These are phyloP conservation scores for Pyxicephalus adspersus DNA, from an alignment of 2,113 vertebrate genomes.

Conservation along the genomic window DNA sequence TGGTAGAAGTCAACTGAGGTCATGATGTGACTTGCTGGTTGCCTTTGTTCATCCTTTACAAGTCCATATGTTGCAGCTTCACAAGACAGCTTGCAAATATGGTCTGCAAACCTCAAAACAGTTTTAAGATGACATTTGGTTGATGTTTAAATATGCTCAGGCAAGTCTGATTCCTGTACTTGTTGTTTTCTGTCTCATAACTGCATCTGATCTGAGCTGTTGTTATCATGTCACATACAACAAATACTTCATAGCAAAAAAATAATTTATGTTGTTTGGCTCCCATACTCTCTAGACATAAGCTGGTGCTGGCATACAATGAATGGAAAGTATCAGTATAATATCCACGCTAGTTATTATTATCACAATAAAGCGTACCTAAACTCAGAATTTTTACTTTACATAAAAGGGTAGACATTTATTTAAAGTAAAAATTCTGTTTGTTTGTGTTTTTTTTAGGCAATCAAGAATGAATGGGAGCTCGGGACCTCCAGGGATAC, in stretches of 20 bases:
- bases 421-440: too few relatives aligned
- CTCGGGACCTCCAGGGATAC: too few relatives aligned
- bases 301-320: not conserved
- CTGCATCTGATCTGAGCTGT: constrained; percentile 10
- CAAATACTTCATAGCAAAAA: not conserved
- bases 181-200: constrained; percentile 26
- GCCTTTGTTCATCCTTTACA: constrained; percentile 6
- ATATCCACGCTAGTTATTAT: too few relatives aligned
- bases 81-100: constrained; percentile 12
- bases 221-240: not conserved
- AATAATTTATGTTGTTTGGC: constrained; percentile 14
- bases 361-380: too few relatives aligned
- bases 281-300: not conserved
- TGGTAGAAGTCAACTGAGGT: constrained; percentile 44
- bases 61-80: constrained; percentile 26
- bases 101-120: constrained; percentile 9
- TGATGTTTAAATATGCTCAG: not conserved
- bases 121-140: constrained; percentile 30
- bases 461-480: too few relatives aligned
- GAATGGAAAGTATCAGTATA: not conserved
- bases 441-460: too few relatives aligned
- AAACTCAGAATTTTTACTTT: too few relatives aligned
- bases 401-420: too few relatives aligned
- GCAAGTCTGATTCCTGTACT: not conserved
- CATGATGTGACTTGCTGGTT: constrained; percentile 18